Evolutionary conservation across 2,888 invertebrate genomes (phyloP).

Genomic region (Calephelis perditalis): DNA sequence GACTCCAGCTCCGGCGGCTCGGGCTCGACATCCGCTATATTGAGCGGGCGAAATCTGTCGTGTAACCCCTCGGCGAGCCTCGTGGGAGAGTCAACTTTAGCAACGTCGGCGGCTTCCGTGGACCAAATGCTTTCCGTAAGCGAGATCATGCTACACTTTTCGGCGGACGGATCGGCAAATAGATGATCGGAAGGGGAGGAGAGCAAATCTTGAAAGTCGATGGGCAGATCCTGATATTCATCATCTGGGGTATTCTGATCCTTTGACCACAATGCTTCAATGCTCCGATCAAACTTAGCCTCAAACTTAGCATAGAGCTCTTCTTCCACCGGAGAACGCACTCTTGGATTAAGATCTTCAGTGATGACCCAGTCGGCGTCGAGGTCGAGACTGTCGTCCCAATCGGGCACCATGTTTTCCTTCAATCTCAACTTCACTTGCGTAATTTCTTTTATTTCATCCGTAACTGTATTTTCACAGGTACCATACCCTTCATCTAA

Average conservation of each 20-base stretch:
- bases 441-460: conserved; percentile 50
- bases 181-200: conserved; percentile 76
- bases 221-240: conserved; percentile 79
- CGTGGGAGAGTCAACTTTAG: conserved; percentile 37
- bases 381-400: conserved; percentile 55
- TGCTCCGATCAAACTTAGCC: conserved; percentile 83
- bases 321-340: conserved; percentile 60
- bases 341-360: conserved; percentile 49
- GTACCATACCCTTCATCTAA: conserved; percentile 74
- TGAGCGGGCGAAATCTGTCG: conserved; percentile 49
- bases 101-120: conserved; percentile 37
- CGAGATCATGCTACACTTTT: conserved; percentile 52
- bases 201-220: conserved; percentile 78
- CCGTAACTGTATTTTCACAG: conserved; percentile 67
- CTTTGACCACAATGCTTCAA: conserved; percentile 82
- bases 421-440: conserved; percentile 43
- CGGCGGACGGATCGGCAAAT: conserved; percentile 59
- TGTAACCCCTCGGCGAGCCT: conserved; percentile 45
- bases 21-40: conserved; percentile 40
- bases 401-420: conserved; percentile 54
- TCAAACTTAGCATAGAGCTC: conserved; percentile 79
- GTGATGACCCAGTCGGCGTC: conserved; percentile 53
- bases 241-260: conserved; percentile 71
- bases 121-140: conserved; percentile 59
- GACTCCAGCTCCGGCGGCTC: conserved; percentile 42